A percentile compares a stretch with the other conserved stretches of the same genome.
phyloP scores from a whole-genome alignment of 2,888 invertebrate genomes.

The Xestoiulus laeticollis region DNA sequence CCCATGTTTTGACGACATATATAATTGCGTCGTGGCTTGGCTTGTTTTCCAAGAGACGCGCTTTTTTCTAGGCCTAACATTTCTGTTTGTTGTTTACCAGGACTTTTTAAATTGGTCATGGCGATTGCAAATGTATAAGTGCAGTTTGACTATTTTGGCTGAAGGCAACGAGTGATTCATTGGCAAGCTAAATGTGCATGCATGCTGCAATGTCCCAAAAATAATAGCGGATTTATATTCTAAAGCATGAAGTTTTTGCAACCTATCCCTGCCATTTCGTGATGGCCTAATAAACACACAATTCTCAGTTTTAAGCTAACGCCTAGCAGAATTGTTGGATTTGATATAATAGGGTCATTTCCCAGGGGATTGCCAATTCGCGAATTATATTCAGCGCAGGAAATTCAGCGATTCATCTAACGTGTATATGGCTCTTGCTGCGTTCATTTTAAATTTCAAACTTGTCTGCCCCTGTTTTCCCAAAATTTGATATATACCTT shows the following conservation, averaged over 20 bases:
- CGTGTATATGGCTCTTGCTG: neutral
- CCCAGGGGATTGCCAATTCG: constrained; percentile 31
- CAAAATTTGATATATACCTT: neutral
- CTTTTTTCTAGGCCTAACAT: neutral
- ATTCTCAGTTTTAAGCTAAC: constrained; percentile 31
- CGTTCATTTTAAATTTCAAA: neutral
- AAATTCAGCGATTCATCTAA: constrained; percentile 21
- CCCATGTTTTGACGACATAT: neutral
- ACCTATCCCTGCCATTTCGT: neutral
- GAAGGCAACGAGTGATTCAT: constrained; percentile 7
- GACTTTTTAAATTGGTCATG: neutral
- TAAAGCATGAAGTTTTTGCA: neutral
- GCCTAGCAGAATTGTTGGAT: constrained; percentile 40
- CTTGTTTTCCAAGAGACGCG: neutral
- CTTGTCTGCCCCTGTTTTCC: neutral
- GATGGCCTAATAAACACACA: constrained; percentile 38
- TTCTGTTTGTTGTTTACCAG: constrained; percentile 12
- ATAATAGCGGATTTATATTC: neutral
- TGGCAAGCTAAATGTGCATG: neutral
- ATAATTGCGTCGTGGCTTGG: neutral
- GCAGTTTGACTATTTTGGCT: neutral
- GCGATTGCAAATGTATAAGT: neutral
- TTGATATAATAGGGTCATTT: constrained; percentile 41
- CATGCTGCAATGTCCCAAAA: neutral
- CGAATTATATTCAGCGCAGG: neutral